Evolutionary conservation across 2,113 vertebrate species (phyloP), one percentile per base, ranked within the genome.

Genomic region (Gavialis gangeticus): DNA sequence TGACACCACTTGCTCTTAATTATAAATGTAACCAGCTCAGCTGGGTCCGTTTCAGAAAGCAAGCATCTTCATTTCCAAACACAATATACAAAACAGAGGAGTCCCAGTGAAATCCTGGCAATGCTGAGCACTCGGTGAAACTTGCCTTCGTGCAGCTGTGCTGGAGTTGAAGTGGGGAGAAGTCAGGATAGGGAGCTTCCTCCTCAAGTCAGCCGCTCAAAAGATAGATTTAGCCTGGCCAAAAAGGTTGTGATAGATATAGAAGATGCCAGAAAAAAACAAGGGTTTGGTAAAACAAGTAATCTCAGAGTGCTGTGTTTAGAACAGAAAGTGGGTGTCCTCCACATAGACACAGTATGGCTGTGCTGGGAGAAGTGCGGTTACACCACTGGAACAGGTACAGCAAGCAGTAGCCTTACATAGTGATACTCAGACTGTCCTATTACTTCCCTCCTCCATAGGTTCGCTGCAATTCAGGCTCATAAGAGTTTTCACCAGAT

Each of bases 1-100:
- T 12, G 54, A 1, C 11, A 30, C 0, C 0, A 54, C 0, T 56
- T 28, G 16, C 16, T 10, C 24, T 71, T 46, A 73, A 73, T 46
- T 46, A 46, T 73, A 73, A 46, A 73, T 24, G 69, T 11, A 73
- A 46, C 19, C 37, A 76, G 88, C 56, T 64, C 3, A 82, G 57
- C 13, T n/a, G 59, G 56, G 69, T 18, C 12, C 27, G 54, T 58
- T 24, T 76, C 73, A 58, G 21, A 21, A 6, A 76, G 18, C 28
- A 22, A 0, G 0, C 1, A 73, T 55, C 55, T 46, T 58, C 82
- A 81, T 24, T 66, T 57, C 63, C 30, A 85, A 30, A 2, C 10
- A 28, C 0, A 37, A 76, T 0, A 0, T 5, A 22, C 22, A 46
- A 12, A 27, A 28, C 8, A 57, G 10, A 69, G 28, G 69, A 91